Percentiles rank a stretch among this genome's conserved stretches.
Conservation (phyloP, 1,140 invertebrate species). For the Lepidotrigona ventralis region DNA sequence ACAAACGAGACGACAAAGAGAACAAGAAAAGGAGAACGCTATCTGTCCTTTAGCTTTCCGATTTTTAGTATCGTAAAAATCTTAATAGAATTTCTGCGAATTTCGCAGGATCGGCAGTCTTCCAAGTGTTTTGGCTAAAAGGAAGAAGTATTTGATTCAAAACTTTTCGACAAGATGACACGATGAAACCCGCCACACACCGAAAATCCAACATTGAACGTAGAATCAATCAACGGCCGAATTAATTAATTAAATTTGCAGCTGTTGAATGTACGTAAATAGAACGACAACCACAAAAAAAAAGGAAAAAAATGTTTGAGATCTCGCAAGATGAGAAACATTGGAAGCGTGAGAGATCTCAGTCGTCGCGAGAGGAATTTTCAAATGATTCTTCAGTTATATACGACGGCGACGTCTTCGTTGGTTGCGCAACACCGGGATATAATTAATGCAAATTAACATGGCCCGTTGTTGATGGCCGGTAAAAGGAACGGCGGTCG, state of each 20-base stretch:
- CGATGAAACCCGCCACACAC: too few relatives aligned
- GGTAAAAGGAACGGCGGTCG: conserved; percentile 12
- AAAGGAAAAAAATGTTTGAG: not conserved
- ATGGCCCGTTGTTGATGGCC: not conserved
- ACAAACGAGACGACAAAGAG: not conserved
- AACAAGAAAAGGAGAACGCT: not conserved
- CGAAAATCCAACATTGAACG: too few relatives aligned
- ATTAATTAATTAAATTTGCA: too few relatives aligned
- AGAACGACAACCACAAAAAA: not conserved
- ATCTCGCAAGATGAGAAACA: not conserved
- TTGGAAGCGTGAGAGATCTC: not conserved
- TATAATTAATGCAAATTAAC: conserved; percentile 57
- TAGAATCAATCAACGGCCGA: too few relatives aligned
- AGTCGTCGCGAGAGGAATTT: not conserved
- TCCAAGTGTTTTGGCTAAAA: too few relatives aligned
- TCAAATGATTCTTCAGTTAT: not conserved
- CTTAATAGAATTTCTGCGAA: too few relatives aligned
- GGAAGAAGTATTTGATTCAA: too few relatives aligned
- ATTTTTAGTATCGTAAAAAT: too few relatives aligned
- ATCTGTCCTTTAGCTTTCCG: too few relatives aligned
- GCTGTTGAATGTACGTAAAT: too few relatives aligned
- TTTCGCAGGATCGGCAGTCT: too few relatives aligned
- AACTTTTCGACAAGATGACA: too few relatives aligned
- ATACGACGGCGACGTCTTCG: not conserved
- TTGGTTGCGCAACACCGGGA: conserved; percentile 17